These are phyloP conservation scores for Leucoraja erinaceus DNA, from an alignment of 2,113 vertebrate species.

Conservation along the genomic window DNA sequence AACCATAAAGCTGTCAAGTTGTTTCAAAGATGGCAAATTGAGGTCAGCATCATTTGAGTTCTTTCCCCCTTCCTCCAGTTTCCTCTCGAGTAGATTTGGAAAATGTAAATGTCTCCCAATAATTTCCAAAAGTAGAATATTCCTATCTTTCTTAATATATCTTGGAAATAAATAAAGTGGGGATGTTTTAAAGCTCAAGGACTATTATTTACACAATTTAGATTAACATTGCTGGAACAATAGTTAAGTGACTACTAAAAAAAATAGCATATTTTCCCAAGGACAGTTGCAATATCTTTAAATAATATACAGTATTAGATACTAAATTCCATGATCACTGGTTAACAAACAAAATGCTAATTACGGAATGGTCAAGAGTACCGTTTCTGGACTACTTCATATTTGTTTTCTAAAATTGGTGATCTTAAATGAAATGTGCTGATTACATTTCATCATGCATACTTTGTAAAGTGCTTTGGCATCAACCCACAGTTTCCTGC, in stretches of 20 bases:
- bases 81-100: neutral
- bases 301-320: neutral
- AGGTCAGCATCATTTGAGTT: constrained; percentile 34
- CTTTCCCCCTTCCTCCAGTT: neutral
- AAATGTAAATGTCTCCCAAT: neutral
- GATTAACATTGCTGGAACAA: neutral
- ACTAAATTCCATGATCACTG: too few relatives aligned
- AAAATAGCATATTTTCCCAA: too few relatives aligned
- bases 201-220: neutral
- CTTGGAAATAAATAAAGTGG: neutral
- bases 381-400: neutral
- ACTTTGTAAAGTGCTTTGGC: neutral
- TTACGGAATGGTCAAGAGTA: neutral
- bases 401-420: neutral
- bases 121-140: neutral
- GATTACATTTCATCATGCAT: neutral
- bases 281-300: neutral
- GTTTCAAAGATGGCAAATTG: constrained; percentile 35
- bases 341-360: neutral
- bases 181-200: neutral
- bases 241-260: neutral
- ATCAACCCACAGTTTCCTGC: neutral
- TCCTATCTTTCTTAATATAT: neutral
- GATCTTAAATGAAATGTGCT: neutral
- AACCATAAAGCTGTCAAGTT: constrained; percentile 38